A percentile compares a stretch with the other conserved stretches of the same genome.
These are phyloP conservation scores for Megalonaias nervosa DNA, from an alignment of 1,140 invertebrate species.

Conservation along the genomic window DNA sequence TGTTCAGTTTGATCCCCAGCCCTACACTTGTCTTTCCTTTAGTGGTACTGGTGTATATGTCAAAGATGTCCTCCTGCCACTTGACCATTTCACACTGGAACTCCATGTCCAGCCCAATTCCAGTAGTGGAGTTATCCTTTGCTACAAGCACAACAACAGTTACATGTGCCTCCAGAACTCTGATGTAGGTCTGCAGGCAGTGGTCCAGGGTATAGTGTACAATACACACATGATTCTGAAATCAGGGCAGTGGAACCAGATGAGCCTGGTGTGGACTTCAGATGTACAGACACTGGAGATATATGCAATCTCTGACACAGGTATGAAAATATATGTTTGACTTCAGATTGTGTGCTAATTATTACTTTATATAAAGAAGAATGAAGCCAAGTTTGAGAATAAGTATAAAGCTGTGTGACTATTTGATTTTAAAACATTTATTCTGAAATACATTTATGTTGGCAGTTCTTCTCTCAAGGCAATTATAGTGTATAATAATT, in stretches of 20 bases:
- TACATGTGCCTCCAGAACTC: constrained; percentile 25
- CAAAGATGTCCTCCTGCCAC: constrained; percentile 6
- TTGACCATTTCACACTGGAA: constrained; percentile 19
- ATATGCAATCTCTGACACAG: constrained; percentile 28
- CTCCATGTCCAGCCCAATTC: constrained; percentile 24
- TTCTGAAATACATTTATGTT: too few species aligned
- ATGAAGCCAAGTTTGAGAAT: too few species aligned
- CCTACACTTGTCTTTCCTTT: too few species aligned
- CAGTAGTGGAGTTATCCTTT: constrained; percentile 20
- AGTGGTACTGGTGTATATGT: constrained; percentile 13
- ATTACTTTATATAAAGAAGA: too few species aligned
- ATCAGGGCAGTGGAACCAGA: constrained; percentile 42
- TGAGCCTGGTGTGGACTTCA: constrained; percentile 37
- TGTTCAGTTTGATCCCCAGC: too few species aligned
- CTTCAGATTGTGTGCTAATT: too few species aligned
- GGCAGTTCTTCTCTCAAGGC: too few species aligned
- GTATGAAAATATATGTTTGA: constrained; percentile 2
- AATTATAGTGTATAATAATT: too few species aligned
- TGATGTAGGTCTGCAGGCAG: constrained; percentile 17
- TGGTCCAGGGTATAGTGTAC: constrained; percentile 1
- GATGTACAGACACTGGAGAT: constrained; percentile 35
- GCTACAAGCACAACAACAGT: constrained; percentile 12
- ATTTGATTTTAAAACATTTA: too few species aligned
- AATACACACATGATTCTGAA: constrained; percentile 33
- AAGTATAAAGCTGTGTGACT: too few species aligned